phyloP scores from a whole-genome alignment of 2,113 vertebrate genomes.

The Pelusios castaneus region DNA sequence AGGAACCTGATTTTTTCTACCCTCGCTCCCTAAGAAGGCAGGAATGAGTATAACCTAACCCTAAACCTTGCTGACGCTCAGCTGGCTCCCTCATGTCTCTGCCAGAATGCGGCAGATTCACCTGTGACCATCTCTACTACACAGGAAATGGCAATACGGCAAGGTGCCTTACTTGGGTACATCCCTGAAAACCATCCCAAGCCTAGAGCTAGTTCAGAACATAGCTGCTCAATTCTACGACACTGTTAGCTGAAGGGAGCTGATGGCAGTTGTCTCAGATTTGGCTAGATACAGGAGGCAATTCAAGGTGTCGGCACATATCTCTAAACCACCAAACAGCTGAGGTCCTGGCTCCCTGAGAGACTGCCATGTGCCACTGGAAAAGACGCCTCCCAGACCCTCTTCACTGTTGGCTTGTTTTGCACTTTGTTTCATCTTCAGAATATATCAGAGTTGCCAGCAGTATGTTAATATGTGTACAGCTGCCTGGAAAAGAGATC shows the following conservation, averaged over 20 bases:
- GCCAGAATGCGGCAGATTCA: background rate
- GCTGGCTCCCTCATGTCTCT: background rate
- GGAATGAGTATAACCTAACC: background rate
- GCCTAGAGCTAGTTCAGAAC: background rate
- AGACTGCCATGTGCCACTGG: background rate
- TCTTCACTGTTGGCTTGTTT: background rate
- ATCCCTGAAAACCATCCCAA: background rate
- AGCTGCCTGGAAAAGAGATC: fast-evolving
- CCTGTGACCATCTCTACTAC: background rate
- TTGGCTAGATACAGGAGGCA: background rate
- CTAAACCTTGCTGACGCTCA: background rate
- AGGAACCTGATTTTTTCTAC: fast-evolving
- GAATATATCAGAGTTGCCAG: background rate
- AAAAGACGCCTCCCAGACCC: background rate
- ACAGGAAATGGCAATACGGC: background rate
- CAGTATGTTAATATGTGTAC: background rate
- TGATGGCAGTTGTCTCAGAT: background rate
- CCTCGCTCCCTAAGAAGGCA: fast-evolving
- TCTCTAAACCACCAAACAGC: background rate
- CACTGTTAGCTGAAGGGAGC: background rate
- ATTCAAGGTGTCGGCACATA: background rate
- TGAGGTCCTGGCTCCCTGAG: background rate
- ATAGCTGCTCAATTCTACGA: background rate
- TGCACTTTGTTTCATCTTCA: background rate
- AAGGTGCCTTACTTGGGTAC: background rate